Percentiles rank a stretch among this genome's conserved stretches.
These are phyloP conservation scores for Upupa epops DNA, from an alignment of 2,113 vertebrate species.

Conservation along the genomic window DNA sequence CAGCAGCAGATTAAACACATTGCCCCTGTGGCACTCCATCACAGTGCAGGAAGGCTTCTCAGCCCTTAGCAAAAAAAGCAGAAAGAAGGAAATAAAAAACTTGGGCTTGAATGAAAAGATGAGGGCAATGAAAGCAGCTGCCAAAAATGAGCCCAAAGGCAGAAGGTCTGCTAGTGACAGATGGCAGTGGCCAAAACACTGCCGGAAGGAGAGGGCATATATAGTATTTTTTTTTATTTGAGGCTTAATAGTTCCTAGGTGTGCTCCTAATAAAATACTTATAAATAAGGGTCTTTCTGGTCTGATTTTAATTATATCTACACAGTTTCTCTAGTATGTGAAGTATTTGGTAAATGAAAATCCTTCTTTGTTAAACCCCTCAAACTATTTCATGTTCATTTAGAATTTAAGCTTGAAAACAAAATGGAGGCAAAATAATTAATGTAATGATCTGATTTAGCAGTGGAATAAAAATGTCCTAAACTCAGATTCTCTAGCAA, in stretches of 20 bases:
- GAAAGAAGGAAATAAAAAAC: slow-evolving; percentile 4
- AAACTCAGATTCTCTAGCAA: not conserved
- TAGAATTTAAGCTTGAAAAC: not conserved
- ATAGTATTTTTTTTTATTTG: slow-evolving; percentile 35
- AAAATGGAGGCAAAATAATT: not conserved
- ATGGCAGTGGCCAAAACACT: slow-evolving; percentile 42
- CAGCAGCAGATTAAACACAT: not conserved
- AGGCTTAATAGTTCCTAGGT: not conserved
- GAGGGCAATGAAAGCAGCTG: slow-evolving; percentile 42
- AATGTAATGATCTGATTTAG: not conserved
- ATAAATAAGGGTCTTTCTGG: not conserved
- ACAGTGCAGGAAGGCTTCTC: not conserved
- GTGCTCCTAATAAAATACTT: not conserved
- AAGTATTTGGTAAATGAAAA: not conserved
- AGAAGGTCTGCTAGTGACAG: slow-evolving; percentile 57
- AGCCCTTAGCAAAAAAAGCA: slow-evolving; percentile 1
- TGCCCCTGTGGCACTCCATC: not conserved
- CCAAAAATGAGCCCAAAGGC: slow-evolving; percentile 43
- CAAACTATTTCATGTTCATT: not conserved
- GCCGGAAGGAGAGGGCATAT: slow-evolving; percentile 35
- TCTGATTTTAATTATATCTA: not conserved
- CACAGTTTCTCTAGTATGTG: not conserved
- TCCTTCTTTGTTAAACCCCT: not conserved
- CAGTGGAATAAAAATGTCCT: not conserved
- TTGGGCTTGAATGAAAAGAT: not conserved